phyloP scores from a whole-genome alignment of 2,888 invertebrate genomes.

The Spatulosminthurus flaviceps region DNA sequence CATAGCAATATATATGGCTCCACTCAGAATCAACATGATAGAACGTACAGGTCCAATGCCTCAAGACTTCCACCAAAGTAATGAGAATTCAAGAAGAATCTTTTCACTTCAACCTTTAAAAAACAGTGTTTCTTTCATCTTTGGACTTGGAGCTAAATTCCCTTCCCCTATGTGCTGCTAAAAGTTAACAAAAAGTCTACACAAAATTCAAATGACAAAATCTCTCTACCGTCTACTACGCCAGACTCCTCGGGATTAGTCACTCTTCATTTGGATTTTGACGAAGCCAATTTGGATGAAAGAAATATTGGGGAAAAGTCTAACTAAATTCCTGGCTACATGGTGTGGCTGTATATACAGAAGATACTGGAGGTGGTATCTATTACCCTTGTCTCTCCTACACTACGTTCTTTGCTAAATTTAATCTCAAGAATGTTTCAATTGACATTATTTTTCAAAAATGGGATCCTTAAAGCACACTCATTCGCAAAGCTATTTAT shows the following conservation, averaged over 20 bases:
- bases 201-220: too few relatives aligned
- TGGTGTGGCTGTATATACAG: neutral
- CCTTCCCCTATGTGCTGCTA: neutral
- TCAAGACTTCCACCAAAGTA: too few relatives aligned
- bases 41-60: neutral
- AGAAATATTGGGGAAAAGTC: neutral
- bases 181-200: too few relatives aligned
- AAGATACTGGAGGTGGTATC: neutral
- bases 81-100: too few relatives aligned
- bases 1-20: neutral
- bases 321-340: neutral
- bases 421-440: neutral
- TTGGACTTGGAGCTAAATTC: neutral
- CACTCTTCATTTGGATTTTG: too few relatives aligned
- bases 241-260: too few relatives aligned
- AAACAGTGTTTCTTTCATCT: neutral
- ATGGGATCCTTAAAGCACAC: too few relatives aligned
- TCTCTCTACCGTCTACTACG: too few relatives aligned
- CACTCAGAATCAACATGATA: neutral
- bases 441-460: slow-evolving; percentile 4
- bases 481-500: too few relatives aligned
- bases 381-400: neutral
- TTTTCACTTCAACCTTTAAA: neutral
- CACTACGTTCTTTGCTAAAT: slow-evolving; percentile 12
- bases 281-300: neutral